phyloP scores from a whole-genome alignment of 2,888 invertebrate species.

The Deilephila elpenor region DNA sequence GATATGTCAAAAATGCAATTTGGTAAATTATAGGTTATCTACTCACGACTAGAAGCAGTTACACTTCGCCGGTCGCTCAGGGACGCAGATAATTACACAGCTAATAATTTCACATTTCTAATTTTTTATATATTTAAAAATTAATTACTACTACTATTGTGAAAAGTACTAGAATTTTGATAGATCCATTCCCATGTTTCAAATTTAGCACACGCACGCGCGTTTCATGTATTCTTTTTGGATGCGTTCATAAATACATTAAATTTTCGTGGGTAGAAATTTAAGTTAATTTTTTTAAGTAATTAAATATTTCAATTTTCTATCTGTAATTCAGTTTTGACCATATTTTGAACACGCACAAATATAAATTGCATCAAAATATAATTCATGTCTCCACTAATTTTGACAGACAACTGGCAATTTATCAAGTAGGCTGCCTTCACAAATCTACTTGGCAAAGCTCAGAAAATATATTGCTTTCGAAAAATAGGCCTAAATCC shows the following conservation, averaged over 20 bases:
- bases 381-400: too few species aligned
- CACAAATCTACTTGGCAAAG: too few species aligned
- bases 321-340: too few species aligned
- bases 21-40: conserved; percentile 54
- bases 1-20: conserved; percentile 42
- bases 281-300: too few species aligned
- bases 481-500: too few species aligned
- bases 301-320: neutral
- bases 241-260: conserved; percentile 47
- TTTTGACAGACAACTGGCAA: too few species aligned
- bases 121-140: conserved; percentile 51
- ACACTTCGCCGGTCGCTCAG: conserved; percentile 59
- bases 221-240: conserved; percentile 43
- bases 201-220: conserved; percentile 75
- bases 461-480: too few species aligned
- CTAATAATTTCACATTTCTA: conserved; percentile 76
- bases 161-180: conserved; percentile 69
- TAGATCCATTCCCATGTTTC: conserved; percentile 69
- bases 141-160: conserved; percentile 50
- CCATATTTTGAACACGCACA: too few species aligned
- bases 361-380: too few species aligned
- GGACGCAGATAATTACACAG: conserved; percentile 52
- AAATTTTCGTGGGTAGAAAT: neutral
- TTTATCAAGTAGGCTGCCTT: too few species aligned
- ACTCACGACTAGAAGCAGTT: conserved; percentile 68